Conservation (phyloP, 2,113 vertebrate genomes). For the Rhabdomys dilectus region DNA sequence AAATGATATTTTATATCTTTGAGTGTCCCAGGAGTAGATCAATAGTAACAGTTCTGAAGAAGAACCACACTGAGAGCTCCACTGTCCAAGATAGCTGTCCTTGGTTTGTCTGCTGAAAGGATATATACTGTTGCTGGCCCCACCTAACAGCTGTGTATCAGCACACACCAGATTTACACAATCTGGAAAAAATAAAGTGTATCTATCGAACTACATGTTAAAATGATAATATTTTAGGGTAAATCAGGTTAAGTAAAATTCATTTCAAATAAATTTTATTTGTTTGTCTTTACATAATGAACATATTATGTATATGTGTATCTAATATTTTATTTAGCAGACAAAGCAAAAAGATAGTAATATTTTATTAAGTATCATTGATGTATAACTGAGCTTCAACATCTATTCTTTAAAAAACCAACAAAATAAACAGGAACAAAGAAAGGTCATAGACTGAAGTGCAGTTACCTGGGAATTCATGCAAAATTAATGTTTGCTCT, state of each 20-base stretch:
- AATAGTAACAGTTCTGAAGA: neutral
- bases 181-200: neutral
- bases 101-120: neutral
- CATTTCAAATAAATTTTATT: slow-evolving; percentile 28
- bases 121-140: neutral
- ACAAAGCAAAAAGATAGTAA: neutral
- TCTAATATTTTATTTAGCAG: neutral
- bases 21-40: neutral
- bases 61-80: neutral
- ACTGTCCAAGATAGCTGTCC: neutral
- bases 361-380: slow-evolving; percentile 36
- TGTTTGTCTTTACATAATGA: neutral
- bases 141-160: neutral
- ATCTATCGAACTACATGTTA: neutral
- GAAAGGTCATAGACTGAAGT: slow-evolving; percentile 18
- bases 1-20: neutral
- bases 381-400: slow-evolving; percentile 54
- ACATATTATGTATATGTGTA: neutral
- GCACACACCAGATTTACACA: neutral
- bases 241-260: slow-evolving; percentile 30
- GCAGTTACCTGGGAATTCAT: slow-evolving; percentile 72
- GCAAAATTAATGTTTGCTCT: slow-evolving; percentile 80
- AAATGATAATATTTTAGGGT: slow-evolving; percentile 20
- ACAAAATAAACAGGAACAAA: slow-evolving; percentile 67
- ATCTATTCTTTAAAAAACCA: neutral